Evolutionary conservation across 2,797 vertebrate genomes (phyloP).

Genomic region (Sebastes flavidus): DNA sequence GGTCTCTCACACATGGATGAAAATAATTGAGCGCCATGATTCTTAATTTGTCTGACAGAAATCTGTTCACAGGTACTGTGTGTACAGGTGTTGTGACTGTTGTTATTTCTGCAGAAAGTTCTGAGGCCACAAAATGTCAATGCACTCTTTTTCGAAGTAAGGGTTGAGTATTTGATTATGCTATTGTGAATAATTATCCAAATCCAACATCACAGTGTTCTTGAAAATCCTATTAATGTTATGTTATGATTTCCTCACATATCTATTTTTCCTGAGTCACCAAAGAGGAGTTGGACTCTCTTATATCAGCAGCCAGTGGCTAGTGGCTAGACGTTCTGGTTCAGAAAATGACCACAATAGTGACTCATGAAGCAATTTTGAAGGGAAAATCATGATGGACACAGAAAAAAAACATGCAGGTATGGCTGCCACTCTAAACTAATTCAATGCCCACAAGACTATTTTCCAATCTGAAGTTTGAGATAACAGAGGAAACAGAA

Average conservation of each 20-base stretch:
- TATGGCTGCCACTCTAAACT: not conserved
- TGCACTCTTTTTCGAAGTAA: not conserved
- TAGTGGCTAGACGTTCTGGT: not conserved
- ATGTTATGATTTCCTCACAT: not conserved
- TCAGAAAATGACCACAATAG: slow-evolving; percentile 25
- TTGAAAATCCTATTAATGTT: not conserved
- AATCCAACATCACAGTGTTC: not conserved
- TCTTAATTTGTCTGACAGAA: slow-evolving; percentile 19
- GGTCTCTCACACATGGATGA: slow-evolving; percentile 11
- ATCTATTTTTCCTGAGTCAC: slow-evolving; percentile 12
- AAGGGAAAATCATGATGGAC: not conserved
- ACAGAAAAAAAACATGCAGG: not conserved
- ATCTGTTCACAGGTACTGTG: slow-evolving; percentile 1
- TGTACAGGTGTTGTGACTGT: slow-evolving; percentile 2
- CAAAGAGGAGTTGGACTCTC: not conserved
- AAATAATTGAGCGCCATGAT: slow-evolving; percentile 14
- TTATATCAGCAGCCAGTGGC: slow-evolving; percentile 16
- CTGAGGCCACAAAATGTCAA: not conserved
- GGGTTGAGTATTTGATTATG: not conserved
- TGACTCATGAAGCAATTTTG: slow-evolving; percentile 20
- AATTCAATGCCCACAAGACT: not conserved
- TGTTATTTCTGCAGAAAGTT: slow-evolving; percentile 4
- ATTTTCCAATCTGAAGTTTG: not conserved
- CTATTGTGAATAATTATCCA: not conserved
- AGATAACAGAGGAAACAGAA: not conserved